Evolutionary conservation across 1,140 invertebrate species (phyloP).

Genomic region (Babylonia areolata): DNA sequence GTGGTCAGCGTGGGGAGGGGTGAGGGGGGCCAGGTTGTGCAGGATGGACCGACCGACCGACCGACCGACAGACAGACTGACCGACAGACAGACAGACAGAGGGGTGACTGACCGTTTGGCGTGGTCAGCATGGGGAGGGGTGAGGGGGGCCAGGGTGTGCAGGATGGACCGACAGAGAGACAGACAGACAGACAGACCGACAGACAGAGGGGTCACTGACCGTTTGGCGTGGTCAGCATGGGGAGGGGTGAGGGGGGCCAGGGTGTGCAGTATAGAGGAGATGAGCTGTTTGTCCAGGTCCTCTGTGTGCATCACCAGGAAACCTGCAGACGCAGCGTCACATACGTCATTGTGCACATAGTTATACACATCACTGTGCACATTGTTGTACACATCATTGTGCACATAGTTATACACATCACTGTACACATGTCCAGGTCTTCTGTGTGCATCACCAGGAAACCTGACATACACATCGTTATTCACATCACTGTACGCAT

Average conservation of each 20-base stretch:
- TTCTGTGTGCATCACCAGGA: no score
- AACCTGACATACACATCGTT: no score
- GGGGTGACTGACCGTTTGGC: no score
- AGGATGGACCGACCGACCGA: no score
- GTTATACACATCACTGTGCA: no score
- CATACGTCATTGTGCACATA: background rate
- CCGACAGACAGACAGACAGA: no score
- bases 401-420: background rate
- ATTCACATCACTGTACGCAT: no score
- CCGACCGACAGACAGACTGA: background rate
- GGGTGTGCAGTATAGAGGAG: conserved; percentile 63
- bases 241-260: conserved; percentile 60
- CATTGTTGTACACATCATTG: no score
- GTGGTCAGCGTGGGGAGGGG: no score
- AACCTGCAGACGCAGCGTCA: conserved; percentile 50
- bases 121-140: no score
- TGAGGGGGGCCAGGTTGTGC: background rate
- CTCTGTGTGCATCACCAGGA: conserved; percentile 80
- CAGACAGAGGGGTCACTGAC: conserved; percentile 14
- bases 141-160: background rate
- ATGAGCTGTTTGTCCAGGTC: conserved; percentile 68
- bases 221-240: conserved; percentile 50
- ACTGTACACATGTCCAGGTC: background rate
- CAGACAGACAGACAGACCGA: background rate
- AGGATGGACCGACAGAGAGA: no score